These are phyloP conservation scores for Biston stratarius DNA, from an alignment of 2,888 invertebrate species.

Conservation along the genomic window DNA sequence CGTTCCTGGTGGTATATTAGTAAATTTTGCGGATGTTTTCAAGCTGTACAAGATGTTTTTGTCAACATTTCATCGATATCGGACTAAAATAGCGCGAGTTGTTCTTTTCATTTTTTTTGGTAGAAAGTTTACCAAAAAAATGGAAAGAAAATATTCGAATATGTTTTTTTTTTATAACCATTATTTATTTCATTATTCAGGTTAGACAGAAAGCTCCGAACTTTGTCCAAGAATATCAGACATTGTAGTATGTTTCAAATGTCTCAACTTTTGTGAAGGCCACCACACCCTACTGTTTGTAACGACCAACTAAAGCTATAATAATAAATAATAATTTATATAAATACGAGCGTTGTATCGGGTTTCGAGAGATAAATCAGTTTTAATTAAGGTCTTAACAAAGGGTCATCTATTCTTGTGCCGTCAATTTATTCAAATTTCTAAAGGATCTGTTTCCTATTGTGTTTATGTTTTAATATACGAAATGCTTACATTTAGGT, in stretches of 20 bases:
- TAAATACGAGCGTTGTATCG: conserved; percentile 13
- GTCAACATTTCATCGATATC: conserved; percentile 62
- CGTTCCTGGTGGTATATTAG: conserved; percentile 50
- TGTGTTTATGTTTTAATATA: neutral
- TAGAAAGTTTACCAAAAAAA: neutral
- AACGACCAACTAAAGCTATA: conserved; percentile 11
- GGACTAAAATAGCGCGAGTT: neutral
- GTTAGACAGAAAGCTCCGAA: too few relatives aligned
- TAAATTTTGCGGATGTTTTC: conserved; percentile 69
- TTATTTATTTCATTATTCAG: too few relatives aligned
- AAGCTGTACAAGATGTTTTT: conserved; percentile 64
- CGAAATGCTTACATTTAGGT: neutral
- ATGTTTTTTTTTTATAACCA: too few relatives aligned
- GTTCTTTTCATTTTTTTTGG: neutral
- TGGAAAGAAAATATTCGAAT: too few relatives aligned
- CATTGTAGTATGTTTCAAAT: too few relatives aligned
- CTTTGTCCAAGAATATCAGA: too few relatives aligned
- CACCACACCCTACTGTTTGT: neutral
- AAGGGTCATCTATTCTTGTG: conserved; percentile 27
- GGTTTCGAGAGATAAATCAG: conserved; percentile 30
- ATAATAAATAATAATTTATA: conserved; percentile 13
- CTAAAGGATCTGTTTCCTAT: conserved; percentile 13
- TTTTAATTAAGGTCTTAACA: conserved; percentile 28
- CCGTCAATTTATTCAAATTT: conserved; percentile 18
- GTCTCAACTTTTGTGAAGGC: neutral